Conservation (phyloP, 2,888 invertebrate genomes). For the Colletes collaris region DNA sequence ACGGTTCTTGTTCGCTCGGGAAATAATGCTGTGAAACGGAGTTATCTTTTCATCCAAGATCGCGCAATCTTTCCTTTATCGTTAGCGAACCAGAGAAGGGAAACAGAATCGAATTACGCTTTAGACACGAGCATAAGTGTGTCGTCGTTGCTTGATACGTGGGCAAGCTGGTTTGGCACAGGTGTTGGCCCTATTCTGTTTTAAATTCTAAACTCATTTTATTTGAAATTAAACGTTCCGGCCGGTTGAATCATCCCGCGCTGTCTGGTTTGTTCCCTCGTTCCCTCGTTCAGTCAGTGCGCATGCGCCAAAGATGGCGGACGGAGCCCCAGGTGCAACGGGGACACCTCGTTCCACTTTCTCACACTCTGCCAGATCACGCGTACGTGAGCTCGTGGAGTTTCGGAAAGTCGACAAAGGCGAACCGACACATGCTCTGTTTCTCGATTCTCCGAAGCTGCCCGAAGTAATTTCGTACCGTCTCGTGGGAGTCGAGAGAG, state of each 20-base stretch:
- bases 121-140: slow-evolving; percentile 4
- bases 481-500: no score
- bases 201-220: neutral
- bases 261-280: neutral
- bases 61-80: neutral
- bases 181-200: slow-evolving; percentile 34
- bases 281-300: neutral
- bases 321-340: no score
- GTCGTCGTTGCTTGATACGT: slow-evolving; percentile 56
- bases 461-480: no score
- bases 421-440: no score
- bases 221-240: neutral
- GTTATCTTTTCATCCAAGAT: neutral
- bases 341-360: no score
- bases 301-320: slow-evolving; percentile 15
- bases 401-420: no score
- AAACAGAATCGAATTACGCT: slow-evolving; percentile 9
- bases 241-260: slow-evolving; percentile 22
- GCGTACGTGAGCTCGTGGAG: no score
- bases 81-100: neutral
- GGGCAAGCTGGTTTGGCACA: slow-evolving; percentile 65
- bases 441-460: no score
- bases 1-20: neutral
- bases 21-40: neutral
- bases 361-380: no score